Evolutionary conservation across 2,888 invertebrate genomes (phyloP).

Genomic region (Andrena hattorfiana): DNA sequence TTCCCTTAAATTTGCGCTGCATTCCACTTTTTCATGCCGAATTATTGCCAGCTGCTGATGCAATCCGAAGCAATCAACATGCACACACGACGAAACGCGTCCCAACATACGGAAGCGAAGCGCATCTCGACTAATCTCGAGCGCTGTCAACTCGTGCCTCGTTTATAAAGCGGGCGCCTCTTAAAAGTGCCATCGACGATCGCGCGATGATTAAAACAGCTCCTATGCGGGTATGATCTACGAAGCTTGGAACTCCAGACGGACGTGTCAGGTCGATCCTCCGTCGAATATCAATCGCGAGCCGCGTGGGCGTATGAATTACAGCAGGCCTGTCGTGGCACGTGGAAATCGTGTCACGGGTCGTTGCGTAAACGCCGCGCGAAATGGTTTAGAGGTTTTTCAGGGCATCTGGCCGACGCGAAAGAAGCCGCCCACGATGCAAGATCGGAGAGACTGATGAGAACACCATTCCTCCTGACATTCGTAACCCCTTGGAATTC

Average conservation of each 20-base stretch:
- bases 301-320: constrained; percentile 32
- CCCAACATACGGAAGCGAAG: not conserved
- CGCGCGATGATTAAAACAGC: constrained; percentile 37
- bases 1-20: not conserved
- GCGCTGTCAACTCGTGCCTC: constrained; percentile 15
- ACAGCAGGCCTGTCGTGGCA: constrained; percentile 9
- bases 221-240: not conserved
- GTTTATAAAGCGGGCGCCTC: constrained; percentile 8
- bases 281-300: constrained; percentile 41
- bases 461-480: constrained; percentile 33
- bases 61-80: not conserved
- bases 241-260: constrained; percentile 9
- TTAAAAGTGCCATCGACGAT: constrained; percentile 39
- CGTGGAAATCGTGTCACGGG: constrained; percentile 38
- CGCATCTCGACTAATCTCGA: constrained; percentile 19
- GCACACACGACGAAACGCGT: not conserved
- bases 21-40: not conserved
- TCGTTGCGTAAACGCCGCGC: constrained; percentile 42
- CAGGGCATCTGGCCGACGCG: not conserved
- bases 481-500: constrained; percentile 13
- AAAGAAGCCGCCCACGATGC: constrained; percentile 9
- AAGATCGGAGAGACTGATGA: constrained; percentile 25
- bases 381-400: constrained; percentile 42
- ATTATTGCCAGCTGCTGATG: not conserved
- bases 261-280: constrained; percentile 26